phyloP scores from a whole-genome alignment of 2,888 invertebrate genomes.

The Tetranychus truncatus region DNA sequence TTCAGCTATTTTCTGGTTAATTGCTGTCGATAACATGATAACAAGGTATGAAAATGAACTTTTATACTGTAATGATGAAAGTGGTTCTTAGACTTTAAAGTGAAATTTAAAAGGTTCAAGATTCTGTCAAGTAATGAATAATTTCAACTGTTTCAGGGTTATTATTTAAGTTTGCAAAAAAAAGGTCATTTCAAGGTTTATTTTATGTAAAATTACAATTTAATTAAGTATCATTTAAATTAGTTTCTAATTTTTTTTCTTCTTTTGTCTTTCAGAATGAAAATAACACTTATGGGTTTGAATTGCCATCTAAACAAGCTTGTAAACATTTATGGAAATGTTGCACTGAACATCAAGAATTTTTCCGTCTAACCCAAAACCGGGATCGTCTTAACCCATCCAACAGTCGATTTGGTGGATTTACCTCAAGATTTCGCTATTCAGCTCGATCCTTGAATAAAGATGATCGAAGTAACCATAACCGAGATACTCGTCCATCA shows the following conservation, averaged over 20 bases:
- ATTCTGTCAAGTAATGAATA: too few relatives aligned
- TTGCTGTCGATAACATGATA: too few relatives aligned
- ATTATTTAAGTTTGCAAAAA: neutral
- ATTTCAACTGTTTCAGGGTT: neutral
- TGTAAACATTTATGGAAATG: constrained; percentile 92
- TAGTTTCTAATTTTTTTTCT: too few relatives aligned
- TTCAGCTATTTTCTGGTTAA: too few relatives aligned
- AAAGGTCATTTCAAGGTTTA: constrained; percentile 2
- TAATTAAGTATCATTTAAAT: neutral
- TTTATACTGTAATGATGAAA: neutral
- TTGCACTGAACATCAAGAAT: constrained; percentile 80
- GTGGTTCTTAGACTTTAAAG: neutral
- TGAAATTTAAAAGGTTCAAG: too few relatives aligned
- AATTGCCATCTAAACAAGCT: constrained; percentile 71
- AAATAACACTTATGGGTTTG: constrained; percentile 87
- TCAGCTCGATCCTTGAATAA: constrained; percentile 11
- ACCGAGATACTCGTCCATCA: constrained; percentile 38
- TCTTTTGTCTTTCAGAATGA: constrained; percentile 47
- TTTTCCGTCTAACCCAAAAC: constrained; percentile 32
- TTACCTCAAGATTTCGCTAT: constrained; percentile 29
- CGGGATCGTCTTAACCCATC: neutral
- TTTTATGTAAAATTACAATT: neutral
- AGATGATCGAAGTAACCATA: neutral
- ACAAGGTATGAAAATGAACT: neutral
- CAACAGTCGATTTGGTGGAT: constrained; percentile 2